Base-by-base conservation (phyloP, 2,888 invertebrate species). In the Alsophila aescularia region DNA sequence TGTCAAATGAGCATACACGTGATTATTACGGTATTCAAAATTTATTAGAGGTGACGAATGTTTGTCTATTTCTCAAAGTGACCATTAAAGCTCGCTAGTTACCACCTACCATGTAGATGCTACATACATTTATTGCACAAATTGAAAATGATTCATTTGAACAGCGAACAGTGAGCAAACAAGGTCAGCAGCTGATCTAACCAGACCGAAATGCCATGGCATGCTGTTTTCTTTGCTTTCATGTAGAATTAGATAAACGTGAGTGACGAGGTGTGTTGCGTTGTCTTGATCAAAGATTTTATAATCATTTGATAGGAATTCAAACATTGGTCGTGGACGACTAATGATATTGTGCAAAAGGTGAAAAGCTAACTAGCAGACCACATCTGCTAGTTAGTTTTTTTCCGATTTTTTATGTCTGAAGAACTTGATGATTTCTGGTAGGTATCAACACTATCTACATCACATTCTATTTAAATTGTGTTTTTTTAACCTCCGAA, bases 141-240 rank as follows among this genome's bases (percentile, higher is more conserved):
- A 51, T 61, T 50, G 27, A 32, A 37, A 43, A 56, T 51, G 37
- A 56, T 56, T 58, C 32, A 58, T 52, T 9, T 4, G n/a, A 34
- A 21, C 14, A 9, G 16, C 4, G 10, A 35, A 14, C 21, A 24
- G 12, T 37, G 18, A 36, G 14, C 15, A 29, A 50, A 50, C 54
- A 42, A 61, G 49, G 58, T 24, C 40, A 29, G 14, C 16, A 12
- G 13, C 12, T 12, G 29, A n/a, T 31, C 9, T 13, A 15, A 35
- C 7, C 44, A 34, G 45, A 41, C 47, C 51, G 36, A n/a, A n/a
- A n/a, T n/a, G n/a, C n/a, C 32, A 29, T 39, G 52, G 52, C 36
- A 18, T 34, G 55, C 36, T 47, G 51, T 44, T 51, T 43, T 44
- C 41, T 44, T 52, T 52, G 40, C 43, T 44, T 36, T 37, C 37